Evolutionary conservation across 1,140 invertebrate genomes (phyloP).

Genomic region (Euborellia annulipes): DNA sequence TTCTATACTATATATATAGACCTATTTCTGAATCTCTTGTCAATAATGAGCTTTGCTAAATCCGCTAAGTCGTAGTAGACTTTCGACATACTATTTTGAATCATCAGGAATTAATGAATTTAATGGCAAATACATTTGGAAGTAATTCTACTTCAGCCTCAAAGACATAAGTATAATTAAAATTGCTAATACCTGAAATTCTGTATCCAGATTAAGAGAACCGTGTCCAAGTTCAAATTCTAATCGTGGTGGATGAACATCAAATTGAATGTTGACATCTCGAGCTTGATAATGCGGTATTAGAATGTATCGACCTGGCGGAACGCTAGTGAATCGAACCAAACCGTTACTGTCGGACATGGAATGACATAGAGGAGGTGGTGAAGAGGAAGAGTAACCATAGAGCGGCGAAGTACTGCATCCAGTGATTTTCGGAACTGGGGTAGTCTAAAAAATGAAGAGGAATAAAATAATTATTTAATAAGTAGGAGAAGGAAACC

Average conservation of each 20-base stretch:
- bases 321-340: constrained; percentile 63
- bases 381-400: constrained; percentile 21
- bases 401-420: constrained; percentile 42
- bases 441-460: constrained; percentile 8
- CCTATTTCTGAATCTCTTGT: too few relatives aligned
- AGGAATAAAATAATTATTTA: too few relatives aligned
- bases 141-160: too few relatives aligned
- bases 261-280: constrained; percentile 47
- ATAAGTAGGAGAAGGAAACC: too few relatives aligned
- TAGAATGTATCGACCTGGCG: constrained; percentile 61
- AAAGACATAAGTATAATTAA: too few relatives aligned
- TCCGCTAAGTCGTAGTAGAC: too few relatives aligned
- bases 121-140: too few relatives aligned
- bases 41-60: too few relatives aligned
- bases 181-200: constrained; percentile 74
- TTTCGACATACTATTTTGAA: too few relatives aligned
- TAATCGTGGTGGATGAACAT: constrained; percentile 53
- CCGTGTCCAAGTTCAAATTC: constrained; percentile 55
- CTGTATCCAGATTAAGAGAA: constrained; percentile 47
- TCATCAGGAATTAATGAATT: too few relatives aligned
- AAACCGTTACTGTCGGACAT: constrained; percentile 53
- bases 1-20: too few relatives aligned
- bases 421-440: constrained; percentile 27
- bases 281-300: constrained; percentile 43
- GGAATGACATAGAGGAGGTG: constrained; percentile 54